These are phyloP conservation scores for Helicolenus hilgendorfi DNA, from an alignment of 2,797 vertebrate species.

Conservation along the genomic window DNA sequence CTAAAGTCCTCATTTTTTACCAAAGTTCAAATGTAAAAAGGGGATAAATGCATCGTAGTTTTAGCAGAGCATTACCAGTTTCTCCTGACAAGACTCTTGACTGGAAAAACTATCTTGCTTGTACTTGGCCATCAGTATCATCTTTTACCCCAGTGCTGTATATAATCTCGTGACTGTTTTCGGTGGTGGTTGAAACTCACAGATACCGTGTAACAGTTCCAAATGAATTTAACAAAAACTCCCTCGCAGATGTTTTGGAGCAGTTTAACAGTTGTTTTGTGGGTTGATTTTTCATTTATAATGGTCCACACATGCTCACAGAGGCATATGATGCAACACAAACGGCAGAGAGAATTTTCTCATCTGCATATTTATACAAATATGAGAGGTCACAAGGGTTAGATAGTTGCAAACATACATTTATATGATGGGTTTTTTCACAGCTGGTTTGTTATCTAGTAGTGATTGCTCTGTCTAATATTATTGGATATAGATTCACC, in stretches of 20 bases:
- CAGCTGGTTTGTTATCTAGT: constrained; percentile 19
- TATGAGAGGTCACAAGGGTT: constrained; percentile 8
- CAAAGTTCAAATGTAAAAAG: background rate
- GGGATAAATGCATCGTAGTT: too few relatives aligned
- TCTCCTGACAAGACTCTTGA: background rate
- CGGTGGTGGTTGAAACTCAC: background rate
- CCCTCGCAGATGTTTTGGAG: background rate
- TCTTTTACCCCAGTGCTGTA: background rate
- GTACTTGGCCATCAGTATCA: background rate
- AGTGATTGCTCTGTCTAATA: constrained; percentile 37
- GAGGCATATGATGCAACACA: background rate
- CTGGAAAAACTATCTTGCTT: background rate
- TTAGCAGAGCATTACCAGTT: background rate
- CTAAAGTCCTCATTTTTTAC: background rate
- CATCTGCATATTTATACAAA: constrained; percentile 30
- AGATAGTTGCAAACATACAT: background rate
- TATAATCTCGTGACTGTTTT: background rate
- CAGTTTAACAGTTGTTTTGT: background rate
- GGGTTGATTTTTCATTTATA: background rate
- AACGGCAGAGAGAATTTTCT: background rate
- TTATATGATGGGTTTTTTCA: background rate
- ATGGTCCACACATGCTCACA: background rate
- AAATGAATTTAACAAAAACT: background rate
- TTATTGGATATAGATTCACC: constrained; percentile 54
- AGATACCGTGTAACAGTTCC: background rate